These are phyloP conservation scores for Melinaea marsaeus DNA, from an alignment of 2,888 invertebrate species.

Conservation along the genomic window DNA sequence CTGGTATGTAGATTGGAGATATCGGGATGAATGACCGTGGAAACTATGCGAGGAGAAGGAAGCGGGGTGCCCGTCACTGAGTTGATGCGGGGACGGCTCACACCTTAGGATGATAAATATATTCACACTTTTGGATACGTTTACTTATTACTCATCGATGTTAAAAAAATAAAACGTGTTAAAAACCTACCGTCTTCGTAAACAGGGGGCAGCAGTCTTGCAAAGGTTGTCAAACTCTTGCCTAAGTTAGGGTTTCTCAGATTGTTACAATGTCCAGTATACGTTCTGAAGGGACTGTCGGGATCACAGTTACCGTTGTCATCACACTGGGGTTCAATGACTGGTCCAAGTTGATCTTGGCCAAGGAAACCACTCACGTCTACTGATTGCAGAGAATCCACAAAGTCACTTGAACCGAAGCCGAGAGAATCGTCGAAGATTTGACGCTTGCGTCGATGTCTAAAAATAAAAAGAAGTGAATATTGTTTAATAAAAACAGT, in stretches of 20 bases:
- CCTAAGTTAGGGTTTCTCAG: conserved; percentile 88
- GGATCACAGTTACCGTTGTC: conserved; percentile 85
- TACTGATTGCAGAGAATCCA: conserved; percentile 87
- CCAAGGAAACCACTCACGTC: conserved; percentile 85
- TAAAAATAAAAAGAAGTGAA: conserved; percentile 37
- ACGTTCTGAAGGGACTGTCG: conserved; percentile 82
- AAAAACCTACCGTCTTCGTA: conserved; percentile 87
- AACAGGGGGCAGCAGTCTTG: conserved; percentile 88
- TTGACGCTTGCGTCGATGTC: conserved; percentile 83
- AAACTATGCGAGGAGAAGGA: conserved; percentile 91
- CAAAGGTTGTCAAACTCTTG: conserved; percentile 90
- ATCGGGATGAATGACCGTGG: conserved; percentile 93
- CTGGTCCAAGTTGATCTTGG: conserved; percentile 76
- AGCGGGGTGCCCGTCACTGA: conserved; percentile 86
- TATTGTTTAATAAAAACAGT: neutral
- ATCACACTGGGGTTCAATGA: conserved; percentile 84
- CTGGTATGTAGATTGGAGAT: conserved; percentile 92
- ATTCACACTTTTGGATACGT: neutral
- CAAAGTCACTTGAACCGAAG: conserved; percentile 80
- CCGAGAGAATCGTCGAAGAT: conserved; percentile 79
- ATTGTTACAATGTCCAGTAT: conserved; percentile 93
- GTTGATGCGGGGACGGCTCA: conserved; percentile 86
- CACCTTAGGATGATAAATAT: conserved; percentile 64
- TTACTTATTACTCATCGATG: neutral
- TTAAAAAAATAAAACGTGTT: neutral